A percentile compares a stretch with the other conserved stretches of the same genome.
Evolutionary conservation across 2,797 vertebrate species (phyloP).

Genomic region (Poeciliopsis gracilis): DNA sequence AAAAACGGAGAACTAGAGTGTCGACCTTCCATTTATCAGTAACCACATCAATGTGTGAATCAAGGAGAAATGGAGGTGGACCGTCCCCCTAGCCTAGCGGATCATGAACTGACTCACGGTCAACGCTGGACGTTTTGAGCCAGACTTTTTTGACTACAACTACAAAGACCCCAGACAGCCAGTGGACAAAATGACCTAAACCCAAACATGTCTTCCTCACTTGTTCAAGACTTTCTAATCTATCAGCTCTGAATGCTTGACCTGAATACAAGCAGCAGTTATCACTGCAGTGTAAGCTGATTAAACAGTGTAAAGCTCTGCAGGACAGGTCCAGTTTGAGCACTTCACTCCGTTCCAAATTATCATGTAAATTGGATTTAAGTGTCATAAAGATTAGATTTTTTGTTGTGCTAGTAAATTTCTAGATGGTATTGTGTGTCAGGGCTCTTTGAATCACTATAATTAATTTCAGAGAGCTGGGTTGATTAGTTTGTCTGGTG

Average conservation of each 20-base stretch:
- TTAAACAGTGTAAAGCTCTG: constrained; percentile 38
- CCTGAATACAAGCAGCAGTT: constrained; percentile 47
- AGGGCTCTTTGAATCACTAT: too few relatives aligned
- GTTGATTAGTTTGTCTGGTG: too few relatives aligned
- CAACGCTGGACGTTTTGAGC: background rate
- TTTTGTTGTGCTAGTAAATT: too few relatives aligned
- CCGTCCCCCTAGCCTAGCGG: background rate
- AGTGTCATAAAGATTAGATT: too few relatives aligned
- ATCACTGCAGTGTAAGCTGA: constrained; percentile 51
- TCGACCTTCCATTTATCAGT: background rate
- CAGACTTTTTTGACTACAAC: background rate
- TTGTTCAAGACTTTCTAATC: constrained; percentile 22
- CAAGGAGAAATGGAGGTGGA: background rate
- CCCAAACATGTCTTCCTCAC: background rate
- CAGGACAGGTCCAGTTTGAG: constrained; percentile 12
- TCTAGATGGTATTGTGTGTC: too few relatives aligned
- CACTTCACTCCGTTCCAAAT: background rate
- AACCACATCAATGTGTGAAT: background rate
- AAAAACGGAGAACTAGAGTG: background rate
- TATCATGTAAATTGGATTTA: too few relatives aligned
- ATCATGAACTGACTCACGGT: background rate
- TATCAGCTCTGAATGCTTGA: constrained; percentile 24
- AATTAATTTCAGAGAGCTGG: too few relatives aligned
- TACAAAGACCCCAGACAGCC: background rate
- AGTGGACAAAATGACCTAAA: background rate